Evolutionary conservation across 2,888 invertebrate species (phyloP).

Genomic region (Alitta virens): DNA sequence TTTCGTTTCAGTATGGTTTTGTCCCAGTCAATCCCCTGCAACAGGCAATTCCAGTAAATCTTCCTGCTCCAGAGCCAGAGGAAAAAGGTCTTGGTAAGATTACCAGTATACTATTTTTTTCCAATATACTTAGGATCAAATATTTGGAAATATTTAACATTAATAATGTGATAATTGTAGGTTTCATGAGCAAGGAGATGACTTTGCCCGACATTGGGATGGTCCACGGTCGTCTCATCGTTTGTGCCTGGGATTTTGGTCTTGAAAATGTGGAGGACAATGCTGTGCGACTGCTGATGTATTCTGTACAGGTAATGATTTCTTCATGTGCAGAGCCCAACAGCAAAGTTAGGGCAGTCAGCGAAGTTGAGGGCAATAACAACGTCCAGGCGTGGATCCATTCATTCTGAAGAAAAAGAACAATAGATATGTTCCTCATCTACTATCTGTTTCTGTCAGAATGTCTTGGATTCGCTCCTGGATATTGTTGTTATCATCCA

Average conservation of each 20-base stretch:
- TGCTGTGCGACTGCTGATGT: constrained; percentile 78
- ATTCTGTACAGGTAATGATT: constrained; percentile 71
- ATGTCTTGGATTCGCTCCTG: too few relatives aligned
- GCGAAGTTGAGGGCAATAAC: too few relatives aligned
- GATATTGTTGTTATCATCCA: too few relatives aligned
- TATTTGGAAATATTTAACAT: too few relatives aligned
- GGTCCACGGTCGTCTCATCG: constrained; percentile 77
- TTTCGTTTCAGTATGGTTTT: constrained; percentile 48
- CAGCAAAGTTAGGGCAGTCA: too few relatives aligned
- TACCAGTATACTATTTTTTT: neutral
- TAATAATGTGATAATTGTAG: constrained; percentile 4
- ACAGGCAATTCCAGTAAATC: constrained; percentile 57
- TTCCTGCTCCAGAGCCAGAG: constrained; percentile 35
- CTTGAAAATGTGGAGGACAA: constrained; percentile 76
- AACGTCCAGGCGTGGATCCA: too few relatives aligned
- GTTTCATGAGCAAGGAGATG: constrained; percentile 70
- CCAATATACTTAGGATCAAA: too few relatives aligned
- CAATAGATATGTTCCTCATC: too few relatives aligned
- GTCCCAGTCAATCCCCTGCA: constrained; percentile 54
- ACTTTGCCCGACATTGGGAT: constrained; percentile 82
- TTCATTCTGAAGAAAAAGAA: too few relatives aligned
- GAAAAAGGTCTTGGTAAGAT: constrained; percentile 18
- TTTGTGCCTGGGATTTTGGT: constrained; percentile 86
- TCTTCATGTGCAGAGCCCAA: too few relatives aligned
- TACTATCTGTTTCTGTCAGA: too few relatives aligned